phyloP scores from a whole-genome alignment of 1,140 invertebrate species.

The Sitobion miscanthi region DNA sequence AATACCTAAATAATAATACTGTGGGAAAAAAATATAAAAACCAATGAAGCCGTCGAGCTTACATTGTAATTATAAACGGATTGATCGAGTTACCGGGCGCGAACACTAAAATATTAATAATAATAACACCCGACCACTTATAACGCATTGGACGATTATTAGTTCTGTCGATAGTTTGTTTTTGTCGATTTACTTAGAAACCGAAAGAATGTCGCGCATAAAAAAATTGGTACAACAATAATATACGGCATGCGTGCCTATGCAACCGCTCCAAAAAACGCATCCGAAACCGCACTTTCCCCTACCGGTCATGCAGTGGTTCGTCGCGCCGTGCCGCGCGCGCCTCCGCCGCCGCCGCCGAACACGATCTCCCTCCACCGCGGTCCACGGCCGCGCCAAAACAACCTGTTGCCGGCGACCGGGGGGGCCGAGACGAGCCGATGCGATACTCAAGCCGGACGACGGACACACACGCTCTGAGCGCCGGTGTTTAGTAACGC shows the following conservation, averaged over 20 bases:
- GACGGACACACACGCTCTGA: neutral
- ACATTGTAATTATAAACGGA: neutral
- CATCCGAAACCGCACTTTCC: neutral
- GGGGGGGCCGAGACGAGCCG: slow-evolving; percentile 27
- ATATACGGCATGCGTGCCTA: neutral
- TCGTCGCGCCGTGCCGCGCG: neutral
- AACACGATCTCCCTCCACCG: neutral
- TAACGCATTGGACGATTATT: neutral
- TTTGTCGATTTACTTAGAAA: neutral
- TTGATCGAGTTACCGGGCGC: neutral
- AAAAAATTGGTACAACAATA: neutral
- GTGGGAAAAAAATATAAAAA: neutral
- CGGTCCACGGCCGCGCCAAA: neutral
- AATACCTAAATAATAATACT: neutral
- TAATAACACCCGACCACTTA: neutral
- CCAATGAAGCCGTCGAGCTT: neutral
- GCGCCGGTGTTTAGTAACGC: neutral
- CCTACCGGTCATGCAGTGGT: neutral
- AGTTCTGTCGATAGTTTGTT: neutral
- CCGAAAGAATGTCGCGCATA: neutral
- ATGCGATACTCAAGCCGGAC: neutral
- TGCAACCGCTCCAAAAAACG: neutral
- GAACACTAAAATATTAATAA: no score
- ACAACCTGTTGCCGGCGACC: slow-evolving; percentile 13
- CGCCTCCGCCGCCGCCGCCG: neutral